phyloP scores from a whole-genome alignment of 2,797 vertebrate genomes.

The Chelidonichthys spinosus region DNA sequence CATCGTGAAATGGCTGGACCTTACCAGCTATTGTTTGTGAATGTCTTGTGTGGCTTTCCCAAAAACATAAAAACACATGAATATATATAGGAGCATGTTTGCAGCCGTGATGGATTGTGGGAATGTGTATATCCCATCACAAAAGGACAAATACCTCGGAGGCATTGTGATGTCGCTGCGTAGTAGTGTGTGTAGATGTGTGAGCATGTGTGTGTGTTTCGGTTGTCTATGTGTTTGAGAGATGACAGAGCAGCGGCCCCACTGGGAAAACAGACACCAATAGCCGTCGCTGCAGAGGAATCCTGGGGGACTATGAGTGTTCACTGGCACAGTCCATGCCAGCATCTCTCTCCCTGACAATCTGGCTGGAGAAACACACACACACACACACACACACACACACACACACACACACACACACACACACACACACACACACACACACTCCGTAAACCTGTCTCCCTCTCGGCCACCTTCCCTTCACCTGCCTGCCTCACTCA shows the following conservation, averaged over 20 bases:
- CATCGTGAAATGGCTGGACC: slow-evolving; percentile 25
- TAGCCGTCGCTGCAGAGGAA: slow-evolving; percentile 66
- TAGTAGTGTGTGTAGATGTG: slow-evolving; percentile 30
- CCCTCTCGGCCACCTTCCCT: slow-evolving; percentile 19
- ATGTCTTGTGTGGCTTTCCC: slow-evolving; percentile 16
- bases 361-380: slow-evolving; percentile 33
- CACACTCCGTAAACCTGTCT: slow-evolving; percentile 49
- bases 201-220: slow-evolving; percentile 36
- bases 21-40: slow-evolving; percentile 29
- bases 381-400: slow-evolving; percentile 17
- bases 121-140: slow-evolving; percentile 19
- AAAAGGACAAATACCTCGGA: slow-evolving; percentile 41
- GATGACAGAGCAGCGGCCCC: slow-evolving; percentile 56
- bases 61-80: slow-evolving; percentile 11
- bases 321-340: slow-evolving; percentile 37
- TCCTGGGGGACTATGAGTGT: slow-evolving; percentile 60
- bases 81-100: slow-evolving; percentile 20
- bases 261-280: slow-evolving; percentile 56
- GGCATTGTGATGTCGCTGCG: slow-evolving; percentile 35
- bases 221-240: slow-evolving; percentile 31
- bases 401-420: slow-evolving; percentile 41
- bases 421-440: slow-evolving; percentile 24
- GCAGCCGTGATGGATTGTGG: slow-evolving; percentile 39
- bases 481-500: slow-evolving; percentile 34
- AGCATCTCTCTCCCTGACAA: slow-evolving; percentile 49